Evolutionary conservation across 1,140 invertebrate species (phyloP).

Genomic region (Onthophagus taurus): DNA sequence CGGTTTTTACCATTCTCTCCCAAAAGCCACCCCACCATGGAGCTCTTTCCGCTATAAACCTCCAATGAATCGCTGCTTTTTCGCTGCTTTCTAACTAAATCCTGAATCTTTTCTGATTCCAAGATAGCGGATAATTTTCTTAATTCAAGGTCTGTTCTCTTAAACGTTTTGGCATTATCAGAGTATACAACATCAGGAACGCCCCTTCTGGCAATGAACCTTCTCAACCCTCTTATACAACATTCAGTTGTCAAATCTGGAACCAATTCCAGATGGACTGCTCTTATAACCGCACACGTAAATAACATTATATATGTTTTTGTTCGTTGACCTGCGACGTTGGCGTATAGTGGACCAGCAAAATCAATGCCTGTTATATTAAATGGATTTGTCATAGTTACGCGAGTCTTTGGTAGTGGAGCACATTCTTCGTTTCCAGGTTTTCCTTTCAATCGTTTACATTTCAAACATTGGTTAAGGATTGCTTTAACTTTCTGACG

Average conservation of each 20-base stretch:
- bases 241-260: constrained; percentile 13
- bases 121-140: neutral
- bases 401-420: constrained; percentile 16
- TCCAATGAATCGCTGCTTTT: too few relatives aligned
- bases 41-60: constrained; percentile 35
- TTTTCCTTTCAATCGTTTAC: constrained; percentile 10
- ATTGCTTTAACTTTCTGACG: too few relatives aligned
- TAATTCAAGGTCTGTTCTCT: constrained; percentile 3
- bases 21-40: constrained; percentile 36
- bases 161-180: constrained; percentile 35
- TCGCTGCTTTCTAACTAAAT: constrained; percentile 10
- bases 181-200: constrained; percentile 1
- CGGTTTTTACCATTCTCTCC: constrained; percentile 30
- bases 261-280: constrained; percentile 9
- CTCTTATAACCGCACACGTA: constrained; percentile 7
- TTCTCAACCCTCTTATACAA: constrained; percentile 25
- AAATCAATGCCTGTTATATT: constrained; percentile 23
- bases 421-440: neutral
- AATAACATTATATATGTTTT: too few relatives aligned
- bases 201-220: constrained; percentile 16
- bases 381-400: constrained; percentile 22
- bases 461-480: constrained; percentile 8
- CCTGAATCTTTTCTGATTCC: neutral
- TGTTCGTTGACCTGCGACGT: constrained; percentile 3
- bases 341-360: constrained; percentile 24